Percentiles rank a stretch among this genome's conserved stretches.
Evolutionary conservation across 2,888 invertebrate species (phyloP).

Genomic region (Drosophila yooni): DNA sequence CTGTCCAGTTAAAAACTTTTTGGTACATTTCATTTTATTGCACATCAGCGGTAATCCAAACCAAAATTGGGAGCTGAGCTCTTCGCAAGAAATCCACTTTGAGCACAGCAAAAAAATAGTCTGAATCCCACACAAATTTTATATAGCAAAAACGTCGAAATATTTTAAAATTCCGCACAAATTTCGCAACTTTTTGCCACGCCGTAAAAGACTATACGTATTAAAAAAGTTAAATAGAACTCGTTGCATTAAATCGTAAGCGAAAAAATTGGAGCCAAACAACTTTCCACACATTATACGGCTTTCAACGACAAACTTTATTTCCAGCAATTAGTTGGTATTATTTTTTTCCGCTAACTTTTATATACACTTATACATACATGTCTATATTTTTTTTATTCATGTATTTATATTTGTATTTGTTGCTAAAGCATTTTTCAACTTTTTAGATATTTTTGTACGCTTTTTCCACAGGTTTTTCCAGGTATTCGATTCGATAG

Average conservation of each 20-base stretch:
- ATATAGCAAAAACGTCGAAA: constrained; percentile 40
- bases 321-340: constrained; percentile 73
- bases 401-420: constrained; percentile 29
- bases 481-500: constrained; percentile 31
- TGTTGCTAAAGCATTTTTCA: constrained; percentile 47
- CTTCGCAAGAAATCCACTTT: constrained; percentile 56
- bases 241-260: constrained; percentile 26
- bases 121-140: constrained; percentile 28
- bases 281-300: constrained; percentile 37
- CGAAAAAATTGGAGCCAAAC: neutral
- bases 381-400: constrained; percentile 1
- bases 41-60: constrained; percentile 75
- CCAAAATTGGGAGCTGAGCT: constrained; percentile 69
- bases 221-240: constrained; percentile 56
- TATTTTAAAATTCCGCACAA: constrained; percentile 64
- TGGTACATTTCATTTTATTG: constrained; percentile 61
- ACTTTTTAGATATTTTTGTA: constrained; percentile 73
- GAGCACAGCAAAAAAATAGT: constrained; percentile 27
- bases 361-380: neutral
- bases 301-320: constrained; percentile 69
- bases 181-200: constrained; percentile 58
- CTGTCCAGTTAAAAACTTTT: constrained; percentile 63
- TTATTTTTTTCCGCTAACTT: constrained; percentile 69
- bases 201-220: constrained; percentile 30
- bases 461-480: constrained; percentile 10